Base-by-base conservation (phyloP, 2,797 vertebrate genomes). In the Centroberyx gerrardi region DNA sequence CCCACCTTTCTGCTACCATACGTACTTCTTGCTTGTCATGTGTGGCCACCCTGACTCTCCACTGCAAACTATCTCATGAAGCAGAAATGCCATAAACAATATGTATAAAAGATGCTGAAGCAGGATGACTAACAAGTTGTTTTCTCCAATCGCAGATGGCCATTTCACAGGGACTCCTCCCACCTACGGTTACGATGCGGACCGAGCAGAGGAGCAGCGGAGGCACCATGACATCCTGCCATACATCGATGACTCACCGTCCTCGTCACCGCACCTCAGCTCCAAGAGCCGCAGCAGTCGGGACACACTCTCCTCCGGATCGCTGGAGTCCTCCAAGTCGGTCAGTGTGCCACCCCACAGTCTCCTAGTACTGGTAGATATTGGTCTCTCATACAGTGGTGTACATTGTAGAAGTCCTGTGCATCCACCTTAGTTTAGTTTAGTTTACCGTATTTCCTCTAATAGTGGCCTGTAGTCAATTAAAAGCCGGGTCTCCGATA, bases 191-290 rank as follows among this genome's bases (percentile, higher is more conserved):
- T 98, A 95, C 0, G 97, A 97, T 0, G 95, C 94, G 0, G 98
- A 99, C 86, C 94, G 96, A 1, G 96, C 95, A 0, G 98, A 99
- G 83, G 98, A 99, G 72, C 97, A 97, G 91, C 91, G 96, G 28
- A 91, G 97, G 74, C 95, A 95, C 81, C 98, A 98, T 72, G 98
- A 99, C 48, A 95, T 97, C 83, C 95, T 99, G 92, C 97, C 98
- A 14, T 99, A 96, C 91, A 97, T 99, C 2, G 98, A 99, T 0
- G 98, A 99, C 89, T 99, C 98, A 0, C 98, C 98, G 0, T 98
- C 97, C 0, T 99, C 98, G 49, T 99, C 98, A 0, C 98, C 98
- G 0, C 97, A 97, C 72, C 97, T 99, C 76, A 95, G 97, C 93
- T 96, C 96, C 90, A 98, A 98, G 93, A 96, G 96, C 85, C 96